phyloP scores from a whole-genome alignment of 1,140 invertebrate species.

The Brachionus rubens region DNA sequence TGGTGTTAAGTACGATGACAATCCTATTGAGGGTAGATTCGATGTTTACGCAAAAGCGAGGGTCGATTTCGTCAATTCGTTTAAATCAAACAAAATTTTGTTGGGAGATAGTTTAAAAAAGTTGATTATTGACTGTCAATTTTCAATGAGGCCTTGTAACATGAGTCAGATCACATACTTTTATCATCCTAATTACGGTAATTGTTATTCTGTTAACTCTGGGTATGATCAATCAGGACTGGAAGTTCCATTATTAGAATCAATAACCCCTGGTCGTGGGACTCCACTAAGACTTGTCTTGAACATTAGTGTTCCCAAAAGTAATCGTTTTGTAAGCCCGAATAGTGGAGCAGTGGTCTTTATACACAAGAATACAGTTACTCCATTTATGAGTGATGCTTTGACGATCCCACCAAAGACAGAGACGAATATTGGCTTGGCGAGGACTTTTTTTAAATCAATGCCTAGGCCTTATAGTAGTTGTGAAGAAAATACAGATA shows the following conservation, averaged over 20 bases:
- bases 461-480: conserved; percentile 1
- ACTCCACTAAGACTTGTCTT: neutral
- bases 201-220: conserved; percentile 15
- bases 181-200: conserved; percentile 7
- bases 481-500: neutral
- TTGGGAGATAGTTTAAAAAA: neutral
- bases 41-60: too few relatives aligned
- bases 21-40: too few relatives aligned
- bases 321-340: neutral
- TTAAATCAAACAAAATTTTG: neutral
- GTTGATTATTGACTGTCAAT: neutral
- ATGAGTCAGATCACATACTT: neutral
- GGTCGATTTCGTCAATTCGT: too few relatives aligned
- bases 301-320: neutral
- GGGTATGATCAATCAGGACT: neutral
- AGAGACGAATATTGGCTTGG: conserved; percentile 3
- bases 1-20: neutral
- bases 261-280: neutral
- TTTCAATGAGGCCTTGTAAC: neutral
- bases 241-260: too few relatives aligned
- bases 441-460: neutral
- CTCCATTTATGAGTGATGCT: neutral
- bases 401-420: neutral
- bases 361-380: conserved; percentile 9
- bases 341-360: neutral